These are phyloP conservation scores for Meghimatium bilineatum DNA, from an alignment of 2,888 invertebrate genomes.

Conservation along the genomic window DNA sequence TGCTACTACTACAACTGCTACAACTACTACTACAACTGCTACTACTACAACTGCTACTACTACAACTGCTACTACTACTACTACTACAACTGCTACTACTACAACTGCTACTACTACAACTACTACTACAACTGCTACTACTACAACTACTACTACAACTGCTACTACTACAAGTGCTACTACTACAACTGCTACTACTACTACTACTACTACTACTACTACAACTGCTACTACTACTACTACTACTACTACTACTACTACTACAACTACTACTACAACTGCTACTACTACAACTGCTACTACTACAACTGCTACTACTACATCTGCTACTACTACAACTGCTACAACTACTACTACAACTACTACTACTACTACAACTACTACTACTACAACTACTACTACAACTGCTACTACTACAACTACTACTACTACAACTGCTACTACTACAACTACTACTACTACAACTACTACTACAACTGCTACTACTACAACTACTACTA, in stretches of 20 bases:
- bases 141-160: background rate
- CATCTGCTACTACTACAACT: too few species aligned
- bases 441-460: background rate
- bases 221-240: background rate
- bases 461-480: background rate
- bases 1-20: too few species aligned
- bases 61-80: background rate
- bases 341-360: too few species aligned
- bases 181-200: background rate
- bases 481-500: too few species aligned
- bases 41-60: background rate
- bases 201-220: background rate
- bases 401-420: background rate
- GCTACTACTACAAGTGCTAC: too few species aligned
- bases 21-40: background rate
- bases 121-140: background rate
- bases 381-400: too few species aligned
- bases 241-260: background rate
- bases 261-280: background rate
- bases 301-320: too few species aligned
- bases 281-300: too few species aligned
- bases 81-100: background rate
- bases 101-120: background rate
- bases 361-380: too few species aligned
- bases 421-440: background rate